A percentile compares a stretch with the other conserved stretches of the same genome.
phyloP scores from a whole-genome alignment of 1,140 invertebrate genomes.

The Apis cerana region DNA sequence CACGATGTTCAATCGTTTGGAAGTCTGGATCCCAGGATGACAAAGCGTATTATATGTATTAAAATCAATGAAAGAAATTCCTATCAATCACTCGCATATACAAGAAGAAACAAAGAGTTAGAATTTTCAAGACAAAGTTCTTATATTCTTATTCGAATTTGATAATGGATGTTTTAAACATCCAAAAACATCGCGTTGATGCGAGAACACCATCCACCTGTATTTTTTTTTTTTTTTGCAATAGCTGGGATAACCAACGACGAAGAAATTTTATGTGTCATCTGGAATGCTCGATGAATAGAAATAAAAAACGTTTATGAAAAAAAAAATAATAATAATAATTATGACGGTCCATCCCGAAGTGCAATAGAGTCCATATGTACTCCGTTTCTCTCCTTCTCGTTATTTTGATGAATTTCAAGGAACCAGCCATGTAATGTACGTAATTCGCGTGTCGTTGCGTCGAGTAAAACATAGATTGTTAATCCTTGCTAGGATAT shows the following conservation, averaged over 20 bases:
- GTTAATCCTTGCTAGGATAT: conserved; percentile 74
- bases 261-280: conserved; percentile 10
- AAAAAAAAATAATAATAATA: neutral
- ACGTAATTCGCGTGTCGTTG: conserved; percentile 49
- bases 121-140: conserved; percentile 24
- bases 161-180: conserved; percentile 42
- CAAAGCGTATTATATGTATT: neutral
- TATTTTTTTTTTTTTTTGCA: conserved; percentile 50
- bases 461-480: conserved; percentile 56
- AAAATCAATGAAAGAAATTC: neutral
- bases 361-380: conserved; percentile 45
- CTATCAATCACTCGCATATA: neutral
- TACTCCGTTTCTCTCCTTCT: conserved; percentile 46
- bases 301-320: conserved; percentile 9
- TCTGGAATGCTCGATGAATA: neutral
- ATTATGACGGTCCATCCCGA: conserved; percentile 39
- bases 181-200: conserved; percentile 14
- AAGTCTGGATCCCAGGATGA: neutral
- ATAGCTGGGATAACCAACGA: conserved; percentile 12
- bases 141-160: conserved; percentile 44
- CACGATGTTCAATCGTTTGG: neutral
- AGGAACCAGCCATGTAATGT: conserved; percentile 8
- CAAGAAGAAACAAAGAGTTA: neutral
- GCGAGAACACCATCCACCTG: neutral
- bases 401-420: conserved; percentile 51